A percentile compares a stretch with the other conserved stretches of the same genome.
These are phyloP conservation scores for Dicrostonyx torquatus DNA, from an alignment of 2,797 vertebrate genomes.

Conservation along the genomic window DNA sequence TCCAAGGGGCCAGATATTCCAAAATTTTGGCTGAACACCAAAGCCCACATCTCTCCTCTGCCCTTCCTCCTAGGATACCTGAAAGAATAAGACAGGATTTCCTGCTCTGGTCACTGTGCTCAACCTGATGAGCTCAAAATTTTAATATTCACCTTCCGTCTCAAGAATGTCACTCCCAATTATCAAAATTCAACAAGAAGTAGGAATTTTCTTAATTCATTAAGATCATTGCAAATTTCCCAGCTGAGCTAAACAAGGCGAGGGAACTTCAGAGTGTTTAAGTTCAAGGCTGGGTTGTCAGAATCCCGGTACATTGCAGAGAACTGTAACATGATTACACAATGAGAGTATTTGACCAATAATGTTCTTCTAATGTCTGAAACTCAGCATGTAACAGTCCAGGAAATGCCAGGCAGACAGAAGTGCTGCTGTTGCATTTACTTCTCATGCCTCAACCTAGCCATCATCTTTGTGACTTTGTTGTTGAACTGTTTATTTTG, in stretches of 20 bases:
- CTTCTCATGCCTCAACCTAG: accelerated
- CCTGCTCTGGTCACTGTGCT: neutral
- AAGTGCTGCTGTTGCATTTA: neutral
- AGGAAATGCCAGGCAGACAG: neutral
- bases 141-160: neutral
- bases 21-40: neutral
- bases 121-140: neutral
- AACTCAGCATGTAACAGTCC: neutral
- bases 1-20: neutral
- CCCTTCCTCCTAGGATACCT: accelerated
- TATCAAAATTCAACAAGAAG: neutral
- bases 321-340: neutral
- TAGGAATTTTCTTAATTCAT: neutral
- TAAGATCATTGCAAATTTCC: neutral
- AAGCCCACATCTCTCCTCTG: neutral
- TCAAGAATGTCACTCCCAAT: neutral
- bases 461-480: neutral
- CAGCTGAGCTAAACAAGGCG: neutral
- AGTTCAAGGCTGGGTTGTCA: neutral
- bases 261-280: neutral
- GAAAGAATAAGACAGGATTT: neutral
- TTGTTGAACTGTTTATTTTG: neutral
- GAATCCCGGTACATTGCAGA: neutral
- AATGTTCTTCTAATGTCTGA: neutral
- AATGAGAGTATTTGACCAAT: neutral